These are phyloP conservation scores for Antennarius striatus DNA, from an alignment of 2,113 vertebrate species.

Conservation along the genomic window DNA sequence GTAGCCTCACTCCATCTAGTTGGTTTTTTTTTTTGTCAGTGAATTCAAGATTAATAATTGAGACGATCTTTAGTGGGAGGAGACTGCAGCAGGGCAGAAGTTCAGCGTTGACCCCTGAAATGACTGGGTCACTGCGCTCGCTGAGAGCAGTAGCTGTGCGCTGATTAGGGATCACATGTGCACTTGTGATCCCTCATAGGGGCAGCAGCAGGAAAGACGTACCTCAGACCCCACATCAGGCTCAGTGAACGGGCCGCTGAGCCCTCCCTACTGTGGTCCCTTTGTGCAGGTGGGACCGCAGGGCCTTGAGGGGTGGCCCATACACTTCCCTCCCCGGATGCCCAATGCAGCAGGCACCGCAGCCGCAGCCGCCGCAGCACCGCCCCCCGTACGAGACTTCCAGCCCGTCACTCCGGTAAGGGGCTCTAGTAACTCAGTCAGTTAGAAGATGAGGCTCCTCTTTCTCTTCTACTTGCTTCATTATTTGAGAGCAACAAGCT, in stretches of 20 bases:
- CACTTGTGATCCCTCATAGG: constrained; percentile 74
- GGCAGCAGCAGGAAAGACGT: constrained; percentile 85
- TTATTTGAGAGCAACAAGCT: constrained; percentile 16
- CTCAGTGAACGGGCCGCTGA: constrained; percentile 80
- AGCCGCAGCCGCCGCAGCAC: constrained; percentile 67
- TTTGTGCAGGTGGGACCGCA: constrained; percentile 86
- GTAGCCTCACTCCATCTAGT: constrained; percentile 50
- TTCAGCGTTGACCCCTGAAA: constrained; percentile 35
- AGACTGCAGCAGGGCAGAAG: constrained; percentile 39
- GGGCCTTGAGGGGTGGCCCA: constrained; percentile 90
- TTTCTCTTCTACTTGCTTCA: constrained; percentile 15
- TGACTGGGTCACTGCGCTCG: constrained; percentile 21
- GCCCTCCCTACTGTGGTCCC: constrained; percentile 88
- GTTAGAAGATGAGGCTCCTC: constrained; percentile 34
- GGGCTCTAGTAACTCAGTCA: constrained; percentile 12
- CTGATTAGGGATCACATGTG: constrained; percentile 72
- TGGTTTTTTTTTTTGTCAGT: constrained; percentile 31
- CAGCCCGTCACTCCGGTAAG: constrained; percentile 83
- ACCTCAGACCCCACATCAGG: constrained; percentile 82
- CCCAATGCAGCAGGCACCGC: constrained; percentile 74
- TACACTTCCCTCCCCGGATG: constrained; percentile 87
- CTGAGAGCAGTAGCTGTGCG: constrained; percentile 47
- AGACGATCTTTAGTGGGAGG: constrained; percentile 41
- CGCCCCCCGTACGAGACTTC: constrained; percentile 81
- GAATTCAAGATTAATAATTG: constrained; percentile 41